Conservation (phyloP, 2,797 vertebrate genomes). For the Smutsia gigantea region DNA sequence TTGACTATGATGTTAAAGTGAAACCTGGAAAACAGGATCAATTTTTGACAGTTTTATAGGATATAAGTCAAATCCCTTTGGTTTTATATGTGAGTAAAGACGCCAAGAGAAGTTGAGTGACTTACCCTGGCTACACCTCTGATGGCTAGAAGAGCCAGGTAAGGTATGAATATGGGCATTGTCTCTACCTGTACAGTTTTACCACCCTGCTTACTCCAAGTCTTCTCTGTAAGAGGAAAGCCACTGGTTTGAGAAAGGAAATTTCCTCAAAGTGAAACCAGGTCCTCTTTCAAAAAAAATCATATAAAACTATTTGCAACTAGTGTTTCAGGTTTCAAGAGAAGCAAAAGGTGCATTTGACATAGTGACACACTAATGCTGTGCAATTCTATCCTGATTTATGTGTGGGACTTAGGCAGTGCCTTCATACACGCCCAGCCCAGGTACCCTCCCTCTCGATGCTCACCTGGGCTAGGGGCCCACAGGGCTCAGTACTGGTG, state of each 20-base stretch:
- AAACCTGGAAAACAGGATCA: neutral
- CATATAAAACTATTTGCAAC: neutral
- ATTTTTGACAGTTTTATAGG: neutral
- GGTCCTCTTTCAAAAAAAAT: neutral
- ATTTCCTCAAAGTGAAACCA: neutral
- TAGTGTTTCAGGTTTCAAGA: neutral
- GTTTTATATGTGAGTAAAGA: neutral
- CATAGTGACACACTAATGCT: too few species aligned
- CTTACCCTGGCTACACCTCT: neutral
- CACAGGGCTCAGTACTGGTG: accelerated
- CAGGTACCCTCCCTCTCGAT: accelerated
- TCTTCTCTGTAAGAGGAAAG: neutral
- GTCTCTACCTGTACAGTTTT: neutral
- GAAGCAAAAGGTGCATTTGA: neutral
- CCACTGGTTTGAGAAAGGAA: neutral
- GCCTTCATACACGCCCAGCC: accelerated
- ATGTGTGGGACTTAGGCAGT: accelerated
- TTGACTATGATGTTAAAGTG: neutral
- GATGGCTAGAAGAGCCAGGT: accelerated
- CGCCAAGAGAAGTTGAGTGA: neutral
- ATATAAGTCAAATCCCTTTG: neutral
- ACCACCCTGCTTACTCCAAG: neutral
- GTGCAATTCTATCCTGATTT: accelerated
- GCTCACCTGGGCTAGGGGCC: too few species aligned
- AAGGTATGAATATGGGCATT: accelerated